Conservation (phyloP, 2,113 vertebrate species). For the Cichladusa arquata region DNA sequence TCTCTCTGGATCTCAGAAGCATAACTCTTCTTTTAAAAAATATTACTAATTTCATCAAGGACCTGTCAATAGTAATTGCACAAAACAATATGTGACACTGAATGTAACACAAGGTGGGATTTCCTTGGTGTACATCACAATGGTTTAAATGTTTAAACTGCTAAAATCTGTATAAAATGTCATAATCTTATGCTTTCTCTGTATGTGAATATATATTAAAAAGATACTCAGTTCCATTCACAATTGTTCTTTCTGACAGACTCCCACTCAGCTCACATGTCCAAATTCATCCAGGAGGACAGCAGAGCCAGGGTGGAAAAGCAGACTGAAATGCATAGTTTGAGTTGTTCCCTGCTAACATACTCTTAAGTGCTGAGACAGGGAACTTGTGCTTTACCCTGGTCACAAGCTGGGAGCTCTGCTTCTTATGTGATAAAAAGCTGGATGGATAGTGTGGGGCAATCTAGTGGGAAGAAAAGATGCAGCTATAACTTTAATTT, state of each 20-base stretch:
- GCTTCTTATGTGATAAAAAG: neutral
- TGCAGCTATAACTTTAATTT: constrained; percentile 33
- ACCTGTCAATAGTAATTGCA: neutral
- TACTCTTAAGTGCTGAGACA: neutral
- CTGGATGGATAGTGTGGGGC: neutral
- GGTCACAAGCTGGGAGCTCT: neutral
- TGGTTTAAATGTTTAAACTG: neutral
- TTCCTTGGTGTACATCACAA: neutral
- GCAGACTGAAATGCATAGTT: neutral
- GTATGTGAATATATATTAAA: neutral
- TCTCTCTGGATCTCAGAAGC: neutral
- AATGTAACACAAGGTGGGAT: neutral
- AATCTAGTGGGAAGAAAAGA: neutral
- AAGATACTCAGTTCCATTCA: neutral
- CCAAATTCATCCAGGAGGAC: neutral
- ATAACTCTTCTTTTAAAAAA: neutral
- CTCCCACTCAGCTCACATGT: neutral
- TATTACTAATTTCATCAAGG: neutral
- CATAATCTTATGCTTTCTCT: neutral
- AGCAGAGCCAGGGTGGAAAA: neutral
- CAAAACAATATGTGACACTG: neutral
- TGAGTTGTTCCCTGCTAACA: neutral
- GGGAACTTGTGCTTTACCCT: neutral
- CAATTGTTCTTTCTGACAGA: neutral
- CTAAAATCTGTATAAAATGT: neutral